Evolutionary conservation across 2,797 vertebrate species (phyloP).

Genomic region (Typhlichthys eigenmanni): DNA sequence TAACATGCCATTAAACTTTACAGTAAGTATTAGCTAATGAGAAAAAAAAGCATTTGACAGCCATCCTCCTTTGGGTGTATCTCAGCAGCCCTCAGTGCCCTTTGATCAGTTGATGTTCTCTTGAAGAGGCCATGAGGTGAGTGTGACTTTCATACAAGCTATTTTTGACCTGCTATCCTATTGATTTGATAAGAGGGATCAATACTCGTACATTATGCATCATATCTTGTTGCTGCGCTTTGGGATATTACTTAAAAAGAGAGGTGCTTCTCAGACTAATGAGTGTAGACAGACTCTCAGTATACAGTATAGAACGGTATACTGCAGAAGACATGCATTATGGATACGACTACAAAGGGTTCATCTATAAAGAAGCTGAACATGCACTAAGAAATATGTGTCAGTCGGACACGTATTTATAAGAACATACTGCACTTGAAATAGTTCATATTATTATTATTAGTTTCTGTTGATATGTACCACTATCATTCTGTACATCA

Average conservation of each 20-base stretch:
- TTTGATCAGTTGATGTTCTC: constrained; percentile 77
- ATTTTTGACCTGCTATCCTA: constrained; percentile 50
- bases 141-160: constrained; percentile 63
- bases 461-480: not conserved
- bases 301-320: constrained; percentile 33
- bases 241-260: constrained; percentile 50
- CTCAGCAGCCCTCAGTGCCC: constrained; percentile 53
- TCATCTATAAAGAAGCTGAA: constrained; percentile 53
- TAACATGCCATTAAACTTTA: no score
- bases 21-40: no score
- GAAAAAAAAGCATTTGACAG: no score
- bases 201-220: constrained; percentile 75
- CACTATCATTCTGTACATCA: not conserved
- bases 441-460: not conserved
- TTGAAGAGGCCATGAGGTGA: constrained; percentile 62
- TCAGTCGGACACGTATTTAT: constrained; percentile 15
- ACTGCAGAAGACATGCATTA: constrained; percentile 60
- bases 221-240: constrained; percentile 60
- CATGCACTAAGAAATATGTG: constrained; percentile 39
- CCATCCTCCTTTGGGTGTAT: constrained; percentile 26
- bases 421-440: not conserved
- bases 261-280: constrained; percentile 55
- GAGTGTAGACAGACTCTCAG: constrained; percentile 46
- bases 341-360: constrained; percentile 59
- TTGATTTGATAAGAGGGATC: constrained; percentile 74